These are phyloP conservation scores for Burhinus oedicnemus DNA, from an alignment of 2,113 vertebrate genomes.

Conservation along the genomic window DNA sequence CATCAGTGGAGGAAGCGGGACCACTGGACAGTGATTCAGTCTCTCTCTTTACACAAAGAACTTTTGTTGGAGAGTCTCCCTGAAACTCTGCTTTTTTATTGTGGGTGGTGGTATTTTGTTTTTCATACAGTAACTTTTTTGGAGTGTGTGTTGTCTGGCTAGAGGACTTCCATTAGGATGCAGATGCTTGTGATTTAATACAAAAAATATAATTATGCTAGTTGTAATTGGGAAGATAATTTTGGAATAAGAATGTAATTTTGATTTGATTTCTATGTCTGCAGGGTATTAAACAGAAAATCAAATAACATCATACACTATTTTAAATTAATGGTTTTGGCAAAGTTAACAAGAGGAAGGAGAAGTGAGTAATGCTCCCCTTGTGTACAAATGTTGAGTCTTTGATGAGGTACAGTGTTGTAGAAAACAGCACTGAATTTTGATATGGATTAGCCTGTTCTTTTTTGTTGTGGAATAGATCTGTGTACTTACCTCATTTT, in stretches of 20 bases:
- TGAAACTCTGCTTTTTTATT: neutral
- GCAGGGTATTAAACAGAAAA: neutral
- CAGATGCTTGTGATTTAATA: neutral
- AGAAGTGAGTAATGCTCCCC: neutral
- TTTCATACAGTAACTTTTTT: neutral
- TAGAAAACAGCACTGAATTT: neutral
- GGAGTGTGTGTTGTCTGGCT: fast-evolving
- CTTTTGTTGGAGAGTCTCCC: neutral
- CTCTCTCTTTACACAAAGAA: neutral
- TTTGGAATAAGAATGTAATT: neutral
- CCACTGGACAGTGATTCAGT: neutral
- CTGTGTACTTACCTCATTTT: neutral
- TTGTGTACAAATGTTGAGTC: neutral
- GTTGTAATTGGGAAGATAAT: neutral
- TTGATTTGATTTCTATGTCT: neutral
- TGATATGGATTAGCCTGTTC: neutral
- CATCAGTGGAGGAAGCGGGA: neutral
- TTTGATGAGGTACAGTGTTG: neutral
- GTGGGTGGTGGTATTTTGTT: neutral
- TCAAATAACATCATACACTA: fast-evolving
- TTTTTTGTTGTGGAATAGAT: neutral
- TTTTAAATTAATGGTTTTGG: neutral
- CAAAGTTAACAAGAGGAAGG: neutral
- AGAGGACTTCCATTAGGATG: neutral
- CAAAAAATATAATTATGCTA: neutral